phyloP scores from a whole-genome alignment of 2,888 invertebrate genomes.

The Griposia aprilina region DNA sequence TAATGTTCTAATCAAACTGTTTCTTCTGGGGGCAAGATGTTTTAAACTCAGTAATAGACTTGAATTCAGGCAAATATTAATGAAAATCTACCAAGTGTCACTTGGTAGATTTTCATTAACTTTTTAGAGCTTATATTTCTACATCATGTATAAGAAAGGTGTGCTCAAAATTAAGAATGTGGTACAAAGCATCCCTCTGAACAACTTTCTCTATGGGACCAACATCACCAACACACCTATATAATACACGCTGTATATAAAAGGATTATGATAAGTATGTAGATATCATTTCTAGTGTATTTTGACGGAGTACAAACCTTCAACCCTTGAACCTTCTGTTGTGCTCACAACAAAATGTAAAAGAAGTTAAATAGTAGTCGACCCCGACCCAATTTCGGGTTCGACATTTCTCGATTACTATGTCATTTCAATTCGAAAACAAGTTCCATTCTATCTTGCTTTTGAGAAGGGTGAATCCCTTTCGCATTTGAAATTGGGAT shows the following conservation, averaged over 20 bases:
- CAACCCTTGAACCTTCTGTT: neutral
- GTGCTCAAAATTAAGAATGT: no score
- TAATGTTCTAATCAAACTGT: neutral
- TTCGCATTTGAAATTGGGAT: constrained; percentile 5
- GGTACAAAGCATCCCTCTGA: no score
- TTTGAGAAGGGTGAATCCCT: constrained; percentile 12
- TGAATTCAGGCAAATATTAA: neutral
- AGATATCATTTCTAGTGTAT: neutral
- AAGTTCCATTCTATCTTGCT: constrained; percentile 32
- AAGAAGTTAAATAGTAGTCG: constrained; percentile 26
- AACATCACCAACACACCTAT: no score
- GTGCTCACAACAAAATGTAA: neutral
- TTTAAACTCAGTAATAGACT: no score
- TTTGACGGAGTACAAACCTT: neutral
- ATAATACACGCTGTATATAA: no score
- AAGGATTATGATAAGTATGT: neutral
- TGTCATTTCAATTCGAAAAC: constrained; percentile 43
- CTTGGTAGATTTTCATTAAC: no score
- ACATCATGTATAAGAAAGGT: no score
- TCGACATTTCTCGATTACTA: constrained; percentile 46
- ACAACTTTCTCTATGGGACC: no score
- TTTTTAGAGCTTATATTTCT: neutral
- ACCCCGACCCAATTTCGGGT: constrained; percentile 12
- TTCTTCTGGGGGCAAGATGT: neutral
- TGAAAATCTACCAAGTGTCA: neutral